Conservation (phyloP, 2,113 vertebrate genomes). For the Rhinichthys klamathensis region DNA sequence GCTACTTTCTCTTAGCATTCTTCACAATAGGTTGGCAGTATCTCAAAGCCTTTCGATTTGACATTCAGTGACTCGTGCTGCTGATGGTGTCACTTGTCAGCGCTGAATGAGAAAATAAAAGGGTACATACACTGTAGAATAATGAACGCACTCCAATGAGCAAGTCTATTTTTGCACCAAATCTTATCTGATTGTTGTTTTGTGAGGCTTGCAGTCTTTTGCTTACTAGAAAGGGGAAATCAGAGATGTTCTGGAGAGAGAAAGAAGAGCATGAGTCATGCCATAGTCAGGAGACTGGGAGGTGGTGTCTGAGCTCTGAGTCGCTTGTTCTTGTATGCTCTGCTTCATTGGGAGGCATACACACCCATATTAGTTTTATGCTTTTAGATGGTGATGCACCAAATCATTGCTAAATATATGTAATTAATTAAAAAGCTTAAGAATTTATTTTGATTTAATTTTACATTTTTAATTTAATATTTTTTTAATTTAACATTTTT, state of each 20-base stretch:
- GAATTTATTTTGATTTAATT: neutral
- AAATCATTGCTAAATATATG: neutral
- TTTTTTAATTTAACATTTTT: neutral
- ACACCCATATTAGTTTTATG: neutral
- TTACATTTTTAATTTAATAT: neutral
- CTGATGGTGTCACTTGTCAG: constrained; percentile 40
- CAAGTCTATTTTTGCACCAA: constrained; percentile 38
- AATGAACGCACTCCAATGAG: constrained; percentile 30
- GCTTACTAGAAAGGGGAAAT: constrained; percentile 53
- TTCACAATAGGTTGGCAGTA: constrained; percentile 3
- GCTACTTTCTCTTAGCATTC: neutral
- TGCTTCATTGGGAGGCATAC: constrained; percentile 28
- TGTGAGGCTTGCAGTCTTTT: constrained; percentile 45
- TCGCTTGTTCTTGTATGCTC: neutral
- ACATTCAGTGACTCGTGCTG: constrained; percentile 33
- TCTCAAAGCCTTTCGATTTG: constrained; percentile 18
- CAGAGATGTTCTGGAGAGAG: constrained; percentile 43
- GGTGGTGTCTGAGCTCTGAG: constrained; percentile 19
- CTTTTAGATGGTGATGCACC: neutral
- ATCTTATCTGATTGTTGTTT: constrained; percentile 45
- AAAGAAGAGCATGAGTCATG: constrained; percentile 54
- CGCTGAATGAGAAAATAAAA: constrained; percentile 40
- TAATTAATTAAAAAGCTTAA: neutral
- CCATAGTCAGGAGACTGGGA: constrained; percentile 37
- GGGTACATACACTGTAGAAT: constrained; percentile 23